A percentile compares a stretch with the other conserved stretches of the same genome.
These are phyloP conservation scores for Hemithea aestivaria DNA, from an alignment of 2,888 invertebrate species.

Conservation along the genomic window DNA sequence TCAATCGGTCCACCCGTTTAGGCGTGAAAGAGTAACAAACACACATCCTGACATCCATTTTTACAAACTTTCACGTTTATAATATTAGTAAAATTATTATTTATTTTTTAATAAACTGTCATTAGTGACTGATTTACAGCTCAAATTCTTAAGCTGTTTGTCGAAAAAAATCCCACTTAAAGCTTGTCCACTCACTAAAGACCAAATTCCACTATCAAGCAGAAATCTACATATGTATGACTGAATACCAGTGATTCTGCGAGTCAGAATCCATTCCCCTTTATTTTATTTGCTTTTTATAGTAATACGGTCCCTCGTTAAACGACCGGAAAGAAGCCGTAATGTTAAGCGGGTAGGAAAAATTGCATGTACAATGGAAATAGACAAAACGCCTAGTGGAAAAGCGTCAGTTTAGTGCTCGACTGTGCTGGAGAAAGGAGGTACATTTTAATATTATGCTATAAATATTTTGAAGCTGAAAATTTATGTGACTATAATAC, in stretches of 20 bases:
- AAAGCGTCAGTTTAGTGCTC: conserved; percentile 24
- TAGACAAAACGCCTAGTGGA: conserved; percentile 33
- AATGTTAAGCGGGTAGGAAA: conserved; percentile 50
- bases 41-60: too few species aligned
- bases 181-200: neutral
- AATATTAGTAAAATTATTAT: too few species aligned
- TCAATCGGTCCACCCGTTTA: too few species aligned
- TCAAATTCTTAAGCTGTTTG: too few species aligned
- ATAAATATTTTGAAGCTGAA: too few species aligned
- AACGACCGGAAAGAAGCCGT: conserved; percentile 51
- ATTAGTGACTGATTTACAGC: too few species aligned
- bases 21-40: too few species aligned
- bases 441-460: too few species aligned
- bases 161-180: too few species aligned
- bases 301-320: conserved; percentile 42
- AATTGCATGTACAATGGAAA: conserved; percentile 35
- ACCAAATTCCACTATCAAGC: conserved; percentile 34
- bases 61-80: too few species aligned
- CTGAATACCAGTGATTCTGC: conserved; percentile 36
- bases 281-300: conserved; percentile 56
- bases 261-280: conserved; percentile 44
- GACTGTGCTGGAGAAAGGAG: neutral
- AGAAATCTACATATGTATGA: conserved; percentile 55
- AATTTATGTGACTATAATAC: too few species aligned
- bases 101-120: too few species aligned